These are phyloP conservation scores for Hypena proboscidalis DNA, from an alignment of 2,888 invertebrate genomes.

Conservation along the genomic window DNA sequence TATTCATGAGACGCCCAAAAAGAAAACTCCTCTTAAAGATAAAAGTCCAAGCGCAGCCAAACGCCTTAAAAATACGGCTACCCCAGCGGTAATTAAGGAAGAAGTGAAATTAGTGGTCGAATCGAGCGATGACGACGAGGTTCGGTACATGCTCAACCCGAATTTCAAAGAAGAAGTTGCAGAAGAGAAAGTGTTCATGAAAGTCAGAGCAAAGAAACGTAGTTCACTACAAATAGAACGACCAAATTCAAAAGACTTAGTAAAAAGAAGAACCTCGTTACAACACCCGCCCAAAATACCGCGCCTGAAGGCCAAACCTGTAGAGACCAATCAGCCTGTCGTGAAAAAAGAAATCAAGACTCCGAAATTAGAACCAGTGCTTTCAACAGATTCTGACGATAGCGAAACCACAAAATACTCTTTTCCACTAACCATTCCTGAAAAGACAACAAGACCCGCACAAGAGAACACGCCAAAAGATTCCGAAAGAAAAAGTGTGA, in stretches of 20 bases:
- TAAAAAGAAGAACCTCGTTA: constrained; percentile 69
- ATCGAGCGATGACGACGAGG: constrained; percentile 73
- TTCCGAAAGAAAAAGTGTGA: constrained; percentile 42
- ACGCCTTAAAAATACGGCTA: constrained; percentile 51
- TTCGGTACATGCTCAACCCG: constrained; percentile 78
- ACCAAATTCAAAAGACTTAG: constrained; percentile 71
- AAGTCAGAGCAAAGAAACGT: constrained; percentile 69
- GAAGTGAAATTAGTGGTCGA: constrained; percentile 47
- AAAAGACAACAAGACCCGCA: constrained; percentile 42
- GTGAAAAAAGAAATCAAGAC: constrained; percentile 49
- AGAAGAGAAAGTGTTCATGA: constrained; percentile 68
- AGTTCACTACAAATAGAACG: constrained; percentile 74
- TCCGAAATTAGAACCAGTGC: constrained; percentile 49
- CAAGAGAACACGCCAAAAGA: constrained; percentile 41
- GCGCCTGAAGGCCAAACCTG: constrained; percentile 63
- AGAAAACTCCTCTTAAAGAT: constrained; percentile 56
- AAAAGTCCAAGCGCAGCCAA: constrained; percentile 57
- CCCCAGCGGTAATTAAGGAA: constrained; percentile 31
- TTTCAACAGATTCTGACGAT: constrained; percentile 74
- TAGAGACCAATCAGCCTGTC: constrained; percentile 48
- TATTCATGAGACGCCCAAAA: constrained; percentile 54
- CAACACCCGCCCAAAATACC: constrained; percentile 74
- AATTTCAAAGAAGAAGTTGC: constrained; percentile 58
- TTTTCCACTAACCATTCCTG: constrained; percentile 60
- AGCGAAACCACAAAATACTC: constrained; percentile 76